These are phyloP conservation scores for Dryocosmus kuriphilus DNA, from an alignment of 2,888 invertebrate genomes.

Conservation along the genomic window DNA sequence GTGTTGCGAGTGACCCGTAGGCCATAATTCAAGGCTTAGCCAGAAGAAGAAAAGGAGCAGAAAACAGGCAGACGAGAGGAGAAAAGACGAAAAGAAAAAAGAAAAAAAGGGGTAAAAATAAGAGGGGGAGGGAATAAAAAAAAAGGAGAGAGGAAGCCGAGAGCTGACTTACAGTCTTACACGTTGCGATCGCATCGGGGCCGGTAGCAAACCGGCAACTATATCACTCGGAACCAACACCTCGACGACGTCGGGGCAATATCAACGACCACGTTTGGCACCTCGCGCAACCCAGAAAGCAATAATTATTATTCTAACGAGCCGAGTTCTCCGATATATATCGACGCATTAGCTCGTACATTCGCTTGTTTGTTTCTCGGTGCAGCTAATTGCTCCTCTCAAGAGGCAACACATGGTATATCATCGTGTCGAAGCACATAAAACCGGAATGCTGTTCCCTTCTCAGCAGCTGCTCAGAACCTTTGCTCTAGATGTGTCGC, in stretches of 20 bases:
- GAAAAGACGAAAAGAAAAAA: constrained; percentile 33
- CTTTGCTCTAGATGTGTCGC: constrained; percentile 31
- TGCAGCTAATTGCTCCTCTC: constrained; percentile 65
- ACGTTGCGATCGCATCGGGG: constrained; percentile 70
- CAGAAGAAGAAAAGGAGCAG: constrained; percentile 59
- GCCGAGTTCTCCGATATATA: constrained; percentile 58
- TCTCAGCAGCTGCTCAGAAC: constrained; percentile 33
- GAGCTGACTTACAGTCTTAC: constrained; percentile 62
- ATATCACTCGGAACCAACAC: constrained; percentile 62
- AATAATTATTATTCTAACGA: constrained; percentile 67
- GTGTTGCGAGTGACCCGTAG: constrained; percentile 74
- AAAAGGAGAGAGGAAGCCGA: constrained; percentile 39
- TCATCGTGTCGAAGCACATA: constrained; percentile 40
- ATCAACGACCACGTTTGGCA: constrained; percentile 35
- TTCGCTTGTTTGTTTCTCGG: constrained; percentile 61
- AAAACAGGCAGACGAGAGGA: constrained; percentile 38
- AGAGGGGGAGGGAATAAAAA: constrained; percentile 27
- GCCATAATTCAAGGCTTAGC: constrained; percentile 71
- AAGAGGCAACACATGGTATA: constrained; percentile 26
- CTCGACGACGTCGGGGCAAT: constrained; percentile 19
- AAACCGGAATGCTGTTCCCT: constrained; percentile 50
- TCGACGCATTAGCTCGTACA: constrained; percentile 62
- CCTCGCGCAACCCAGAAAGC: constrained; percentile 49
- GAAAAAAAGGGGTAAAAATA: constrained; percentile 26
- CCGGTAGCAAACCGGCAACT: constrained; percentile 64